These are phyloP conservation scores for Lepeophtheirus salmonis DNA, from an alignment of 1,140 invertebrate species.

Conservation along the genomic window DNA sequence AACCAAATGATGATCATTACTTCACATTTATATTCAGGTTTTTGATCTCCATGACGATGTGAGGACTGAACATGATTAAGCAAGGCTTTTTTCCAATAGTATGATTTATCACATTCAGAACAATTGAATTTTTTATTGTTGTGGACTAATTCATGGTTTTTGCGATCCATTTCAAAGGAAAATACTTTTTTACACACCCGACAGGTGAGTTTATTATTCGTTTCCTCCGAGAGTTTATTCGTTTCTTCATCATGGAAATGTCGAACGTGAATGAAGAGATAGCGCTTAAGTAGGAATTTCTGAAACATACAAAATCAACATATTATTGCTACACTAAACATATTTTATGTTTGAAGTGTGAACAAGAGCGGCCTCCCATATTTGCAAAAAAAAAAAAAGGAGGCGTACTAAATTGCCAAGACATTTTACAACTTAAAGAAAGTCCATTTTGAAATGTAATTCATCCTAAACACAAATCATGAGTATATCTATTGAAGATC, in stretches of 20 bases:
- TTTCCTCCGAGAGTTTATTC: not conserved
- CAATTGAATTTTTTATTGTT: not conserved
- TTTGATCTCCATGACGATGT: not conserved
- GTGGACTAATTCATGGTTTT: conserved; percentile 1
- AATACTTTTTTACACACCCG: not conserved
- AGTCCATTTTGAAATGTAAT: not conserved
- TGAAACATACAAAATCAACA: not conserved
- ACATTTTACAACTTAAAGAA: no score
- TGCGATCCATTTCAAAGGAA: not conserved
- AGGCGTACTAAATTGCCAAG: not conserved
- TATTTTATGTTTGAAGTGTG: not conserved
- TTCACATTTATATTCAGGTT: not conserved
- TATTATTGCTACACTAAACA: not conserved
- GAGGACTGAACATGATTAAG: not conserved
- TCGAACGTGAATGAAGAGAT: conserved; percentile 5
- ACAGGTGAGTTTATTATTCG: not conserved
- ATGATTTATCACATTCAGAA: not conserved
- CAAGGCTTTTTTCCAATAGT: conserved; percentile 8
- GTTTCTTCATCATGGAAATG: conserved; percentile 2
- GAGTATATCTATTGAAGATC: conserved; percentile 6
- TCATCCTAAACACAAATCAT: not conserved
- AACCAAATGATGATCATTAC: no score
- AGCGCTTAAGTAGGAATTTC: conserved; percentile 6
- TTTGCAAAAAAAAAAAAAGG: not conserved
- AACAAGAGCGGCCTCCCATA: not conserved